A percentile compares a stretch with the other conserved stretches of the same genome.
These are phyloP conservation scores for Falcunculus frontatus DNA, from an alignment of 2,113 vertebrate species.

Conservation along the genomic window DNA sequence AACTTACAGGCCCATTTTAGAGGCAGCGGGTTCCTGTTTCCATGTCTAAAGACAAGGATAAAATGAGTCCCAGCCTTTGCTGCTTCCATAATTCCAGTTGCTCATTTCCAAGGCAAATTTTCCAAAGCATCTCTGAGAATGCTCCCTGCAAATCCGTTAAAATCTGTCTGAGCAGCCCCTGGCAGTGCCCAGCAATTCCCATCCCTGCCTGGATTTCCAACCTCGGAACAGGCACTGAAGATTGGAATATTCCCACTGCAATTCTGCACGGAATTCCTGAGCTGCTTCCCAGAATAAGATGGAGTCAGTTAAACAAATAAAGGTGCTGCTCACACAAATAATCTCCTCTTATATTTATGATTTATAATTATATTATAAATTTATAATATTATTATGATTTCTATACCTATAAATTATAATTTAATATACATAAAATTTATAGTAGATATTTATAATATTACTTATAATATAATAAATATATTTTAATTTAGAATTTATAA, in stretches of 20 bases:
- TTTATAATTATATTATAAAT: too few relatives aligned
- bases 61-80: not conserved
- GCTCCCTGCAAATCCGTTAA: not conserved
- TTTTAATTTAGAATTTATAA: too few relatives aligned
- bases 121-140: not conserved
- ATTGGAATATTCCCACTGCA: not conserved
- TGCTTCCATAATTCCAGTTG: not conserved
- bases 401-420: too few relatives aligned
- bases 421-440: too few relatives aligned
- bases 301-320: not conserved
- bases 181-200: not conserved
- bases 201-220: not conserved
- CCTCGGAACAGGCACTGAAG: not conserved
- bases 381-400: not conserved
- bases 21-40: not conserved
- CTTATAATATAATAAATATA: too few relatives aligned
- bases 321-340: not conserved
- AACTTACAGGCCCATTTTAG: not conserved
- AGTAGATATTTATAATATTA: too few relatives aligned
- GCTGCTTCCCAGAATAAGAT: not conserved
- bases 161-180: not conserved
- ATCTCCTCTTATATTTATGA: not conserved
- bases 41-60: accelerated
- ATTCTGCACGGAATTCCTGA: not conserved
- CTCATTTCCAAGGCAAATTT: not conserved